phyloP scores from a whole-genome alignment of 2,888 invertebrate species.

The Merodon equestris region DNA sequence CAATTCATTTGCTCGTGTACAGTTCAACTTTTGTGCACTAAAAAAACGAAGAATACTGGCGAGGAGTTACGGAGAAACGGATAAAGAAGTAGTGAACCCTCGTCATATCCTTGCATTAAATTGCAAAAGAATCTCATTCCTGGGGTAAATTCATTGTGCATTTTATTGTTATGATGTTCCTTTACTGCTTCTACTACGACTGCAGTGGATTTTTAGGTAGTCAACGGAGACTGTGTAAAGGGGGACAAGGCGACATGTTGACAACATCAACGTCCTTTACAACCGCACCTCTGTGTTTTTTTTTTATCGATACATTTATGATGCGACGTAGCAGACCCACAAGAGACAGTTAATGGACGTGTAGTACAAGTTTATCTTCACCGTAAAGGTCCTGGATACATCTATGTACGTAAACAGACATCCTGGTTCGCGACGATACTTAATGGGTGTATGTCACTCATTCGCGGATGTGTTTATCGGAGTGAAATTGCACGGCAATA shows the following conservation, averaged over 20 bases:
- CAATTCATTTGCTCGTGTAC: slow-evolving; percentile 34
- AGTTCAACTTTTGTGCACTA: slow-evolving; percentile 41
- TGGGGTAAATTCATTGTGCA: slow-evolving; percentile 1
- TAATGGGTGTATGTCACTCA: slow-evolving; percentile 56
- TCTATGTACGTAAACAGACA: not conserved
- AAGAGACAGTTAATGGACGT: slow-evolving; percentile 42
- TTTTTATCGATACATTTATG: slow-evolving; percentile 68
- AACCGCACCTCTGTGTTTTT: slow-evolving; percentile 61
- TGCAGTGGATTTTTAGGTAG: no score
- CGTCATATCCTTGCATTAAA: slow-evolving; percentile 23
- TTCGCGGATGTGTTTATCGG: slow-evolving; percentile 61
- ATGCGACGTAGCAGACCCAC: slow-evolving; percentile 57
- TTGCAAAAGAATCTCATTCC: slow-evolving; percentile 56
- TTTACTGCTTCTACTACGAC: no score
- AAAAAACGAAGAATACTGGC: slow-evolving; percentile 5
- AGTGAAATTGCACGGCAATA: slow-evolving; percentile 59
- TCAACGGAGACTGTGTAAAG: no score
- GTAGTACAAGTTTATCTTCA: slow-evolving; percentile 27
- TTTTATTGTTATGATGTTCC: no score
- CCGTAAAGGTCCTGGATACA: no score
- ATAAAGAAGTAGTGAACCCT: slow-evolving; percentile 26
- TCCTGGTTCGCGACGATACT: slow-evolving; percentile 46
- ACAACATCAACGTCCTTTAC: slow-evolving; percentile 54
- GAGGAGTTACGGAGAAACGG: no score
- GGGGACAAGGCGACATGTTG: slow-evolving; percentile 39